phyloP scores from a whole-genome alignment of 2,888 invertebrate species.

The Isotomurus palustris region DNA sequence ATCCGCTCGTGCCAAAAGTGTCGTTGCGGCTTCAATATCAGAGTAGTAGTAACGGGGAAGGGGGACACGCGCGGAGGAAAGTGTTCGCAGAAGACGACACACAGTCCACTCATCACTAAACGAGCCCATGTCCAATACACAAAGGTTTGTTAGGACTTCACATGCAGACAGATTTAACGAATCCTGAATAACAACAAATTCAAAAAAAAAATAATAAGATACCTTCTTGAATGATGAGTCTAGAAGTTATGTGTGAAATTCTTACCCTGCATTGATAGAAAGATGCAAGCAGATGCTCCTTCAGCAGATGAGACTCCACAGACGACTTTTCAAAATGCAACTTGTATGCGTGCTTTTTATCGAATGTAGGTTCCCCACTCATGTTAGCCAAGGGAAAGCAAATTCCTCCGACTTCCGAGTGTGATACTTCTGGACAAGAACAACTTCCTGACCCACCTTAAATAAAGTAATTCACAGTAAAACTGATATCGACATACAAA shows the following conservation, averaged over 20 bases:
- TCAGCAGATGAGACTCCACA: constrained; percentile 51
- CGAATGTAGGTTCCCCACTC: constrained; percentile 47
- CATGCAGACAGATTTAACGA: constrained; percentile 59
- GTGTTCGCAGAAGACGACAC: constrained; percentile 31
- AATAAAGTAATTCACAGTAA: too few species aligned
- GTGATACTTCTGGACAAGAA: constrained; percentile 49
- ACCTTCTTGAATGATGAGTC: background rate
- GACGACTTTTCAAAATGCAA: constrained; percentile 49
- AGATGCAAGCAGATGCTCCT: constrained; percentile 50
- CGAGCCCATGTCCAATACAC: constrained; percentile 58
- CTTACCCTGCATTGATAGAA: constrained; percentile 53
- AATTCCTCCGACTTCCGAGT: constrained; percentile 48
- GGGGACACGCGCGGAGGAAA: constrained; percentile 31
- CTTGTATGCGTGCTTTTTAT: constrained; percentile 46
- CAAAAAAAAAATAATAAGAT: too few species aligned
- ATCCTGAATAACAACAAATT: too few species aligned
- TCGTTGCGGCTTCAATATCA: constrained; percentile 52
- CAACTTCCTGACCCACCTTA: too few species aligned
- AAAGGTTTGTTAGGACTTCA: constrained; percentile 64
- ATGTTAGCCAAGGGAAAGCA: constrained; percentile 49
- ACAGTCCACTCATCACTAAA: constrained; percentile 49
- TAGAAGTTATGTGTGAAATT: too few species aligned
- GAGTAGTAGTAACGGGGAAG: constrained; percentile 53
- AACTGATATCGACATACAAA: too few species aligned
- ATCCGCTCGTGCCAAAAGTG: constrained; percentile 51